Percentiles rank a stretch among this genome's conserved stretches.
These are phyloP conservation scores for Eira barbara DNA, from an alignment of 2,113 vertebrate species.

Conservation along the genomic window DNA sequence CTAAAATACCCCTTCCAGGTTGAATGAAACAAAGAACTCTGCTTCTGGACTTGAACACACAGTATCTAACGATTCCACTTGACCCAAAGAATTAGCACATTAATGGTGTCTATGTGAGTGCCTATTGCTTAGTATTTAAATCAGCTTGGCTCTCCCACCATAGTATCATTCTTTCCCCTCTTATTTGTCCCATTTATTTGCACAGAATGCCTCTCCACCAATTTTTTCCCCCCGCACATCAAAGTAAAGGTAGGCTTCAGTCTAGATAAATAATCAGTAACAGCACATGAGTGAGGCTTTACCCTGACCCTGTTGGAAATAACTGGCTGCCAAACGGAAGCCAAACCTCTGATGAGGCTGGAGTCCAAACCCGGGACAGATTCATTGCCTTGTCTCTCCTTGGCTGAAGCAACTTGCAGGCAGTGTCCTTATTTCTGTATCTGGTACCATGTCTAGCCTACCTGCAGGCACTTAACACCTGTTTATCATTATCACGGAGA, in stretches of 20 bases:
- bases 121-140: not conserved
- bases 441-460: not conserved
- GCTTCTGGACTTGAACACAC: not conserved
- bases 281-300: not conserved
- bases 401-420: not conserved
- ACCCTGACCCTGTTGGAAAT: not conserved
- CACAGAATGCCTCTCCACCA: not conserved
- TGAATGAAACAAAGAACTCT: not conserved
- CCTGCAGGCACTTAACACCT: constrained; percentile 38
- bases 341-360: not conserved
- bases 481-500: constrained; percentile 11
- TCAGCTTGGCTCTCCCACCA: not conserved
- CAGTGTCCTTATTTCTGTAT: not conserved
- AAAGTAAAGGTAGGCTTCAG: not conserved
- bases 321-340: not conserved
- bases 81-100: not conserved
- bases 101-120: not conserved
- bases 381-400: not conserved
- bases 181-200: not conserved
- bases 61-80: not conserved
- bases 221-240: not conserved
- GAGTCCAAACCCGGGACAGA: not conserved
- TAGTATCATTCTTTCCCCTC: not conserved
- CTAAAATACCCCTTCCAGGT: not conserved
- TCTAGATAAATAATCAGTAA: not conserved